Percentiles rank a stretch among this genome's conserved stretches.
Evolutionary conservation across 2,797 vertebrate species (phyloP).

Genomic region (Scolopax rusticola): DNA sequence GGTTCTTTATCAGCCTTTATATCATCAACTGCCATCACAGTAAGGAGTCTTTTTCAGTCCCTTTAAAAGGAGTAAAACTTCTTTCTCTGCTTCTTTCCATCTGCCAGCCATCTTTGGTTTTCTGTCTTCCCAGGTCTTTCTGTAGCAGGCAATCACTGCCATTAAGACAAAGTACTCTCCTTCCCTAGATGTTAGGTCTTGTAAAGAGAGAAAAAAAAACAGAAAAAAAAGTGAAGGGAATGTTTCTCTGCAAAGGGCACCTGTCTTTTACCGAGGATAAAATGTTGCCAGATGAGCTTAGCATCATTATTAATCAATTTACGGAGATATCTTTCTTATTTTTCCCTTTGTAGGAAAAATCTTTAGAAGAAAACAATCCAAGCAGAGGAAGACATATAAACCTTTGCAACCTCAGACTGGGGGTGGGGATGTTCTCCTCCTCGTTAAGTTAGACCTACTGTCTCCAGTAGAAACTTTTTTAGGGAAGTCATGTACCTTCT

Average conservation of each 20-base stretch:
- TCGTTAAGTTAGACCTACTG: background rate
- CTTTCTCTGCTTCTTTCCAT: background rate
- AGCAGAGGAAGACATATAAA: background rate
- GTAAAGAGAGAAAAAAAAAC: background rate
- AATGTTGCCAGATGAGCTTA: slow-evolving; percentile 23
- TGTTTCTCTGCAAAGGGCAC: slow-evolving; percentile 51
- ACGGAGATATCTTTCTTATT: background rate
- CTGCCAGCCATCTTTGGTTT: background rate
- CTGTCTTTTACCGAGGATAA: slow-evolving; percentile 47
- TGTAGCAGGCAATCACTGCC: slow-evolving; percentile 13
- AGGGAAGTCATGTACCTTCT: background rate
- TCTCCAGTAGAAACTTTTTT: background rate
- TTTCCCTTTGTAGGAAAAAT: background rate
- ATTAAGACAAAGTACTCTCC: slow-evolving; percentile 21
- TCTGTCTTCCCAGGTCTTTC: background rate
- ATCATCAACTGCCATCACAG: background rate
- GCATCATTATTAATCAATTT: slow-evolving; percentile 27
- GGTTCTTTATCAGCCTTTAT: background rate
- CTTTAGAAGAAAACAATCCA: background rate
- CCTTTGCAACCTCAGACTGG: background rate
- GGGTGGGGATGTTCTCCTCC: background rate
- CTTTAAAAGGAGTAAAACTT: background rate
- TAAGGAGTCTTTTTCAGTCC: background rate
- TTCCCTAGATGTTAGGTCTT: background rate
- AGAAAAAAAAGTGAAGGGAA: background rate